A percentile compares a stretch with the other conserved stretches of the same genome.
Conservation (phyloP, 2,888 invertebrate species). For the Euclidia mi region DNA sequence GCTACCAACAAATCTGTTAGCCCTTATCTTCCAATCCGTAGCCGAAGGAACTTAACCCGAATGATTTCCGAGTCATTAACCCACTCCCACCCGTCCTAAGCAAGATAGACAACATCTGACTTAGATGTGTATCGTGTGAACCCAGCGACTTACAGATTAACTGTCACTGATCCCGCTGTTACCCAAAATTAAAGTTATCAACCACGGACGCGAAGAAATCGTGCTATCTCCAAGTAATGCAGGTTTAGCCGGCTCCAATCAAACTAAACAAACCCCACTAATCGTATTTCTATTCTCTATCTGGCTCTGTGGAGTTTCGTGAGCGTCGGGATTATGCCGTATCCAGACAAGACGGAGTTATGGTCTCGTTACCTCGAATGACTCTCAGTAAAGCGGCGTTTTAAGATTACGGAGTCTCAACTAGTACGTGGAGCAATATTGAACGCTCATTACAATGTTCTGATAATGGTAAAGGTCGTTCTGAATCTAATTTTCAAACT, state of each 20-base stretch:
- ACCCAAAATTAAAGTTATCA: constrained; percentile 86
- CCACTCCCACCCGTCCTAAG: constrained; percentile 84
- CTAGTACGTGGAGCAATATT: constrained; percentile 60
- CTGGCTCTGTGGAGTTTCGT: constrained; percentile 81
- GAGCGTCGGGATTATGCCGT: constrained; percentile 79
- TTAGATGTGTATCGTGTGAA: constrained; percentile 87
- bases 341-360: constrained; percentile 83
- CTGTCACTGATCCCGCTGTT: constrained; percentile 76
- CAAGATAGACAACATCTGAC: constrained; percentile 89
- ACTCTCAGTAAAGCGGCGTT: constrained; percentile 70
- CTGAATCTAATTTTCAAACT: constrained; percentile 30
- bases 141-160: constrained; percentile 85
- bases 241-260: constrained; percentile 86
- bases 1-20: constrained; percentile 87
- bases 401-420: constrained; percentile 65
- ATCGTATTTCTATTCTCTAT: constrained; percentile 87
- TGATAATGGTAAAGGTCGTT: constrained; percentile 59
- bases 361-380: constrained; percentile 85
- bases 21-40: constrained; percentile 88
- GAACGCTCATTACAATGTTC: constrained; percentile 64
- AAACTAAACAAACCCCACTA: constrained; percentile 88
- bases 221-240: constrained; percentile 86
- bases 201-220: constrained; percentile 86
- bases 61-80: constrained; percentile 90
- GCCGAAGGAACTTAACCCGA: no score